Evolutionary conservation across 2,113 vertebrate species (phyloP).

Genomic region (Taurulus bubalis): DNA sequence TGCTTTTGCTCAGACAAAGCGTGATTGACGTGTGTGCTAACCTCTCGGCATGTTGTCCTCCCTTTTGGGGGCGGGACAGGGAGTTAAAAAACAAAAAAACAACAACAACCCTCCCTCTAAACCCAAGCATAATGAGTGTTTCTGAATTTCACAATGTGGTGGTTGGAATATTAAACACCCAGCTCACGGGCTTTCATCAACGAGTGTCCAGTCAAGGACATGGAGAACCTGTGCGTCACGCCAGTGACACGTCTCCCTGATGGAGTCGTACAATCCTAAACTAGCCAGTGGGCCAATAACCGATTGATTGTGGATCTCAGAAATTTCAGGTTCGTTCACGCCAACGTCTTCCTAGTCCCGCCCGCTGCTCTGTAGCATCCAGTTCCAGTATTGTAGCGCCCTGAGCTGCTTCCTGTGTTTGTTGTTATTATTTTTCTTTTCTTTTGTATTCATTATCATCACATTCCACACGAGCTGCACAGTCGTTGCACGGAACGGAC

Average conservation of each 20-base stretch:
- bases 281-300: no score
- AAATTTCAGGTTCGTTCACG: background rate
- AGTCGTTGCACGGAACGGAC: conserved; percentile 35
- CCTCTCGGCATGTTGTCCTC: conserved; percentile 20
- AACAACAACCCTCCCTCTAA: conserved; percentile 6
- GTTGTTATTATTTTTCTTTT: conserved; percentile 51
- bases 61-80: background rate
- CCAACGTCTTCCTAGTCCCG: no score
- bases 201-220: conserved; percentile 34
- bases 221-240: conserved; percentile 3
- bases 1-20: conserved; percentile 20
- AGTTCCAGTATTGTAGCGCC: conserved; percentile 33
- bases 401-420: conserved; percentile 70
- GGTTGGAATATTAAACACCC: conserved; percentile 59
- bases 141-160: conserved; percentile 48
- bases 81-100: background rate
- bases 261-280: background rate
- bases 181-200: conserved; percentile 27
- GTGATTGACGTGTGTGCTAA: conserved; percentile 32
- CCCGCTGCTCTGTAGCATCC: background rate
- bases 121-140: conserved; percentile 23
- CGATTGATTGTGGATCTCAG: background rate
- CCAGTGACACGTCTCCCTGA: conserved; percentile 15
- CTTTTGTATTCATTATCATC: conserved; percentile 51
- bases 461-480: conserved; percentile 32